phyloP scores from a whole-genome alignment of 2,888 invertebrate genomes.

The Polyommatus iphigenia region DNA sequence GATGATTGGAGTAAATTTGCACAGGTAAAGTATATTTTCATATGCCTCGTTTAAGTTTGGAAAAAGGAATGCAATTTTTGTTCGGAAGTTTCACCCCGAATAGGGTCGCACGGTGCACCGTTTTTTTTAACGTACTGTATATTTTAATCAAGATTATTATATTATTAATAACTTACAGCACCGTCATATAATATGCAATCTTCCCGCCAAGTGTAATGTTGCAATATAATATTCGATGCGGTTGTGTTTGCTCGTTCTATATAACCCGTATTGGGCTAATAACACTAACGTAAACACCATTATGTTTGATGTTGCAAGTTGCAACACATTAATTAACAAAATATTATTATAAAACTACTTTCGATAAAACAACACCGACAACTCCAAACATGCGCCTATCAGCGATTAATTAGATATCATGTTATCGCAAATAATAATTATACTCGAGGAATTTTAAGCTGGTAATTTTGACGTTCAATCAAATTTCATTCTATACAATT shows the following conservation, averaged over 20 bases:
- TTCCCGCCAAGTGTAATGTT: background rate
- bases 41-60: too few relatives aligned
- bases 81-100: too few relatives aligned
- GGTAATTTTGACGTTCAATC: background rate
- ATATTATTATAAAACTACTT: background rate
- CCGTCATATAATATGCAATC: background rate
- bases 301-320: background rate
- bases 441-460: background rate
- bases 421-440: slow-evolving; percentile 15
- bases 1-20: too few relatives aligned
- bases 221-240: background rate
- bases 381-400: background rate
- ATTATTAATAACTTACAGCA: background rate
- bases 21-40: too few relatives aligned
- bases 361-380: background rate
- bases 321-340: slow-evolving; percentile 13
- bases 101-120: too few relatives aligned
- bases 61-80: too few relatives aligned
- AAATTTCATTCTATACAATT: background rate
- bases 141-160: background rate
- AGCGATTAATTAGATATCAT: slow-evolving; percentile 18
- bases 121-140: too few relatives aligned
- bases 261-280: background rate
- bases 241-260: background rate
- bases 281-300: background rate